Evolutionary conservation across 2,797 vertebrate genomes (phyloP).

Genomic region (Melanotaenia parkinsoni): DNA sequence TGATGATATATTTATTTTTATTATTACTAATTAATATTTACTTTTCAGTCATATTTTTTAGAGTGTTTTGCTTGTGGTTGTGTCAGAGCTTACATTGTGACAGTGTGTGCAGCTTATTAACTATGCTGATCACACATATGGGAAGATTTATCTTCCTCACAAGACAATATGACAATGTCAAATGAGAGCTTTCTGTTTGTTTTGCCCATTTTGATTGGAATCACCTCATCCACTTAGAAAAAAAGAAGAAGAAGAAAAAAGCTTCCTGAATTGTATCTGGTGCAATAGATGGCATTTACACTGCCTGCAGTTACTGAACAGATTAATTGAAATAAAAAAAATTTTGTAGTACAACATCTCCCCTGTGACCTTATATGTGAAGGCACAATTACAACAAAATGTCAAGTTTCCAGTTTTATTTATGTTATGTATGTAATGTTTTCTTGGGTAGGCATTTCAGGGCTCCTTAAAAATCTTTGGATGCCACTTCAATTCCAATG

Average conservation of each 20-base stretch:
- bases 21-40: too few relatives aligned
- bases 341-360: not conserved
- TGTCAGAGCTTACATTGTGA: too few relatives aligned
- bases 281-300: too few relatives aligned
- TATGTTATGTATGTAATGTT: not conserved
- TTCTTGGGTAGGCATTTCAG: constrained; percentile 16
- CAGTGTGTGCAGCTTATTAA: too few relatives aligned
- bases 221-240: not conserved
- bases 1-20: too few relatives aligned
- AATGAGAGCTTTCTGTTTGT: too few relatives aligned
- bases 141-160: not conserved
- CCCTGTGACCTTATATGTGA: not conserved
- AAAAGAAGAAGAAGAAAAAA: not conserved
- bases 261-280: not conserved
- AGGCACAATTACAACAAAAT: not conserved
- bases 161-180: not conserved
- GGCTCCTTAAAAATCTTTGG: constrained; percentile 24
- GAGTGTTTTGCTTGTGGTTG: too few relatives aligned
- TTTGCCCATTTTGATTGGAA: too few relatives aligned
- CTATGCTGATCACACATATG: too few relatives aligned
- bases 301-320: not conserved
- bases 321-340: not conserved
- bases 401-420: not conserved
- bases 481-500: constrained; percentile 26
- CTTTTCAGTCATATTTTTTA: too few relatives aligned